Evolutionary conservation across 2,797 vertebrate genomes (phyloP), one percentile per base, ranked within the genome.

Genomic region (Phoxinus dragarum): DNA sequence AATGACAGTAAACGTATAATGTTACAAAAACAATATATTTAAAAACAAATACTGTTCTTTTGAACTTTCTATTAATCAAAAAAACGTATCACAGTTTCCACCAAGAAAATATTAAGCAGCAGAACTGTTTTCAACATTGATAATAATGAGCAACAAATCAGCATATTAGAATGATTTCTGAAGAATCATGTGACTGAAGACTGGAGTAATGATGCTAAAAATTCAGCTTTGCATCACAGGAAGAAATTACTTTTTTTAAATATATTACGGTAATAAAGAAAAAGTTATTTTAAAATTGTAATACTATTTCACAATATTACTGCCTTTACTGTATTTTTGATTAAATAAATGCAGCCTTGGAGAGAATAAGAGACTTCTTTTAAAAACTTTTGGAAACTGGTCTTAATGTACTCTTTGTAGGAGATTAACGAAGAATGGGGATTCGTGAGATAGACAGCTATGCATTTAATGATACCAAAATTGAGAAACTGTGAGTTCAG

Each of bases 401-500:
- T 78, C 12, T 59, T 31, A 52, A 54, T 75, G 40, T 68, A 14
- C 52, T 80, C 27, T 67, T 49, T 61, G 42, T 91, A 96, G 96
- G 92, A 93, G 94, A 91, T 94, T 96, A 89, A 91, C 90, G 89
- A 94, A 92, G 91, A 96, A 96, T 84, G n/a, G 94, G 94, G 88
- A 94, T 96, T 90, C 91, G 86, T 88, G 90, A 94, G 88, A 94
- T 96, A 90, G 94, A 92, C 54, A 94, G 90, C 82, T 92, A 93
- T 90, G 95, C 96, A 86, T 96, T 96, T 89, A 95, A 95, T 54
- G 93, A 92, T 90, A 95, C 94, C 88, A 95, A 89, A 92, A 94
- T 96, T 90, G 64, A 91, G 86, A 93, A 87, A 92, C 90, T 96
- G 96, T 96, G 92, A 96, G 96, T 94, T 89, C 34, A 14, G 17